A percentile compares a stretch with the other conserved stretches of the same genome.
phyloP scores from a whole-genome alignment of 2,113 vertebrate genomes.

The Tachuris rubrigastra region DNA sequence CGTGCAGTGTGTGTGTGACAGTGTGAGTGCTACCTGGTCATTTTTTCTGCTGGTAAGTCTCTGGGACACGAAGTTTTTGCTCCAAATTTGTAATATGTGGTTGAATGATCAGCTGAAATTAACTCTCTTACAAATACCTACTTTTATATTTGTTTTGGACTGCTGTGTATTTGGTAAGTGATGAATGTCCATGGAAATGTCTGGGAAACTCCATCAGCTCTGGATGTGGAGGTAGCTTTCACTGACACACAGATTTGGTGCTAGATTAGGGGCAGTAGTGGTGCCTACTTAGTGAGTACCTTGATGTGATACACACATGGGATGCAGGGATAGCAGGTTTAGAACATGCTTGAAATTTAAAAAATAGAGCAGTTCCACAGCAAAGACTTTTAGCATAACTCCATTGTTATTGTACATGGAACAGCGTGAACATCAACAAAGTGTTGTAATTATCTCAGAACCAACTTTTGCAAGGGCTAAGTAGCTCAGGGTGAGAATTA shows the following conservation, averaged over 20 bases:
- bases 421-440: neutral
- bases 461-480: neutral
- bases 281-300: neutral
- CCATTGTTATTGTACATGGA: neutral
- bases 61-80: neutral
- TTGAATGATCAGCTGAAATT: neutral
- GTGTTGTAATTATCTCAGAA: neutral
- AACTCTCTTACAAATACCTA: neutral
- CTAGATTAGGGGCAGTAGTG: neutral
- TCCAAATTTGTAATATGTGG: neutral
- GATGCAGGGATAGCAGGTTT: neutral
- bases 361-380: neutral
- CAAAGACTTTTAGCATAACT: neutral
- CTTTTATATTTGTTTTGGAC: neutral
- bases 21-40: neutral
- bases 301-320: neutral
- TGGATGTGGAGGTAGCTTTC: neutral
- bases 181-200: neutral
- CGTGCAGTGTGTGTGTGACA: neutral
- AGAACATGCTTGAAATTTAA: neutral
- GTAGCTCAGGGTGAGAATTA: conserved; percentile 1
- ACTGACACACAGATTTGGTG: neutral
- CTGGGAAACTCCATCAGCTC: neutral
- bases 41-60: neutral
- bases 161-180: neutral